phyloP scores from a whole-genome alignment of 2,888 invertebrate genomes.

The Lepidochrysops patricia region DNA sequence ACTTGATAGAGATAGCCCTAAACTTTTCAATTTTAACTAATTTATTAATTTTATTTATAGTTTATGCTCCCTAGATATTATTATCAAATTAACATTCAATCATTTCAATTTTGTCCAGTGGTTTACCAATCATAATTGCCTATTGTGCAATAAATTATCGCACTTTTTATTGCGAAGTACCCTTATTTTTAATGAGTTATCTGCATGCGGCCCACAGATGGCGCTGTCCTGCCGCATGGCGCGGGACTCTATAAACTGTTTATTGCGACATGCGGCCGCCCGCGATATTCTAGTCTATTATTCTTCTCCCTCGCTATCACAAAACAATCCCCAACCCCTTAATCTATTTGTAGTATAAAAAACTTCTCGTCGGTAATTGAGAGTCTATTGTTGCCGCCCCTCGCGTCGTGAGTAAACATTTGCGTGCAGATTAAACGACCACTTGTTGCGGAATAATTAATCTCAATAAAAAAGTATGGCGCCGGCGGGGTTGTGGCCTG shows the following conservation, averaged over 20 bases:
- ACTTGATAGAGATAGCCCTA: too few relatives aligned
- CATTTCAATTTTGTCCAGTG: background rate
- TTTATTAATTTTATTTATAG: too few relatives aligned
- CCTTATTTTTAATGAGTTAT: background rate
- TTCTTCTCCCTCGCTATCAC: background rate
- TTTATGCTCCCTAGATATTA: background rate
- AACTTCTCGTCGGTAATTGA: background rate
- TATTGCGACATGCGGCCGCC: background rate
- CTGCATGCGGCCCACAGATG: background rate
- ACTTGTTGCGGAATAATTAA: slow-evolving; percentile 36
- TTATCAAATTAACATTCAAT: background rate
- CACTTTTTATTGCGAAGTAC: background rate
- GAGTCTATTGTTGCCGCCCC: background rate
- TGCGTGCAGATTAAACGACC: slow-evolving; percentile 23
- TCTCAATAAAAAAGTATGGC: slow-evolving; percentile 23
- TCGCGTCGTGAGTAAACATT: background rate
- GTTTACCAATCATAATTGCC: background rate
- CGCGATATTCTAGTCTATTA: background rate
- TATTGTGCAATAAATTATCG: background rate
- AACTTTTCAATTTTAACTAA: too few relatives aligned
- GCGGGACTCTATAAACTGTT: background rate
- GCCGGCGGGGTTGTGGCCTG: slow-evolving; percentile 41
- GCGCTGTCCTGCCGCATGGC: background rate
- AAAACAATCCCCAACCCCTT: background rate
- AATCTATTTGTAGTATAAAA: slow-evolving; percentile 1